These are phyloP conservation scores for Epizoanthus rinbou DNA, from an alignment of 92 coral and sea anemone genomes.

Conservation along the genomic window DNA sequence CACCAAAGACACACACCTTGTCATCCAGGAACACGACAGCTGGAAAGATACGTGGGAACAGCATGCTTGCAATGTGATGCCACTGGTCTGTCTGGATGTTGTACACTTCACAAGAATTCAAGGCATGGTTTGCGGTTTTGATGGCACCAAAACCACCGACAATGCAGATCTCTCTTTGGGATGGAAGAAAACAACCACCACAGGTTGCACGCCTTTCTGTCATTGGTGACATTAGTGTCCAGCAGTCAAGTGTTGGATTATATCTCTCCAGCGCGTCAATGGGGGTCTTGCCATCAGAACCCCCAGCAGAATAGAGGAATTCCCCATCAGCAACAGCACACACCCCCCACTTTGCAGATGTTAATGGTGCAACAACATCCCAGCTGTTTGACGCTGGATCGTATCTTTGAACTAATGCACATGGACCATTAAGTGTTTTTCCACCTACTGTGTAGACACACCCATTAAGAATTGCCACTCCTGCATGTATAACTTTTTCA, in stretches of 20 bases:
- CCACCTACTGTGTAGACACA: conserved; percentile 60
- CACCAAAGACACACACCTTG: conserved; percentile 39
- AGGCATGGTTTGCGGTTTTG: conserved; percentile 40
- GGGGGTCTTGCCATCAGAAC: conserved; percentile 56
- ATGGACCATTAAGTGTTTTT: conserved; percentile 38
- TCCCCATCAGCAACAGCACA: conserved; percentile 58
- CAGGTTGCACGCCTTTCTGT: conserved; percentile 44
- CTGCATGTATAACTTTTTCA: conserved; percentile 43
- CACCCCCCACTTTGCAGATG: conserved; percentile 41
- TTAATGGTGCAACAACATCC: conserved; percentile 45
- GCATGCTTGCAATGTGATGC: conserved; percentile 36
- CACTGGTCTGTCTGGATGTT: conserved; percentile 28
- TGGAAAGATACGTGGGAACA: conserved; percentile 37
- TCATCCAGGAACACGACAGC: conserved; percentile 36
- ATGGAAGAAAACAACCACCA: conserved; percentile 31
- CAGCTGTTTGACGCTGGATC: conserved; percentile 49
- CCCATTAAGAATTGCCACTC: conserved; percentile 42
- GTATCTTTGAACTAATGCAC: conserved; percentile 48
- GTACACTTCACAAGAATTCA: conserved; percentile 40
- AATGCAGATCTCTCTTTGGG: conserved; percentile 33
- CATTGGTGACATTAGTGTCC: conserved; percentile 56
- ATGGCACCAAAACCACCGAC: conserved; percentile 47
- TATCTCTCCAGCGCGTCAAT: conserved; percentile 48
- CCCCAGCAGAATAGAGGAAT: conserved; percentile 55
- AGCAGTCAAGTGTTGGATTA: conserved; percentile 36